phyloP scores from a whole-genome alignment of 1,140 invertebrate species.

The Ladona fulva region DNA sequence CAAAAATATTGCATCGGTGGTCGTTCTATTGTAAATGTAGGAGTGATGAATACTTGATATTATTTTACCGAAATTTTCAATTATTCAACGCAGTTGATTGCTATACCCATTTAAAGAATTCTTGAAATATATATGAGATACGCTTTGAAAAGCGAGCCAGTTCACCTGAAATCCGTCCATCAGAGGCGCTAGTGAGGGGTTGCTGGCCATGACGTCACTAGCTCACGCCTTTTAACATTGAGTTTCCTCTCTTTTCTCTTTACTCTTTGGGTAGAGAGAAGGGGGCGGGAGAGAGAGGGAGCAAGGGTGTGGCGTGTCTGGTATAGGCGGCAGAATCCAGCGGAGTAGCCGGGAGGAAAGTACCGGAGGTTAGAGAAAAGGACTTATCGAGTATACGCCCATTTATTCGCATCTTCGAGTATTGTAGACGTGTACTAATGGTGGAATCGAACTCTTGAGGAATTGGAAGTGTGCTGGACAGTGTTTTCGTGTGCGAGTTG shows the following conservation, averaged over 20 bases:
- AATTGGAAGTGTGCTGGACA: background rate
- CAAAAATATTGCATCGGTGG: too few relatives aligned
- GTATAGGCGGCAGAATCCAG: background rate
- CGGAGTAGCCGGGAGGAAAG: background rate
- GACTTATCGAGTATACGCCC: too few relatives aligned
- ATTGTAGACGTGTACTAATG: background rate
- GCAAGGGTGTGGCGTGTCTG: conserved; percentile 5
- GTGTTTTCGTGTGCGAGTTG: background rate
- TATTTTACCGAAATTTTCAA: too few relatives aligned
- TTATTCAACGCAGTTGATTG: too few relatives aligned
- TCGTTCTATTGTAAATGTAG: too few relatives aligned
- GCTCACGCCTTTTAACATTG: conserved; percentile 8
- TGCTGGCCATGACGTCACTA: background rate
- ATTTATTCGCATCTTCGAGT: background rate
- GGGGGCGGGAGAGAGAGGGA: background rate
- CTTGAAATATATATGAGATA: too few relatives aligned
- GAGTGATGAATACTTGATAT: too few relatives aligned
- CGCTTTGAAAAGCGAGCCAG: background rate
- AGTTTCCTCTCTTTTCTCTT: conserved; percentile 5
- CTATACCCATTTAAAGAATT: too few relatives aligned
- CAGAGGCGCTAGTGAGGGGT: background rate
- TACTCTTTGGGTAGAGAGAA: background rate
- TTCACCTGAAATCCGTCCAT: background rate
- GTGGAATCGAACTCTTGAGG: background rate
- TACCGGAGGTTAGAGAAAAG: too few relatives aligned